Evolutionary conservation across 2,113 vertebrate species (phyloP).

Genomic region (Rallus limicola): DNA sequence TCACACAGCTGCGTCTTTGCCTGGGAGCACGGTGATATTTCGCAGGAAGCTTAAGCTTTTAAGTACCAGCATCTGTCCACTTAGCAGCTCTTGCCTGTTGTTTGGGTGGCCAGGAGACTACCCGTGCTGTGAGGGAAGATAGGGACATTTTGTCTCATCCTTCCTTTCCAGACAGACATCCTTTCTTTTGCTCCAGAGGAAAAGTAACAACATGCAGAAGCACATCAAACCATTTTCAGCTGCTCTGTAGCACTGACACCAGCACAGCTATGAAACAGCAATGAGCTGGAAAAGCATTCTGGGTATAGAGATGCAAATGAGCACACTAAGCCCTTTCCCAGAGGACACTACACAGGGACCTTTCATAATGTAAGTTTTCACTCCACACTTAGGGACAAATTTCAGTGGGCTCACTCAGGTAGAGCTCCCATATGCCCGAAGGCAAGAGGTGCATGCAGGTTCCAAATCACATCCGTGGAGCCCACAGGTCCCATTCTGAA

Average conservation of each 20-base stretch:
- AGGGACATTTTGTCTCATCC: constrained; percentile 11
- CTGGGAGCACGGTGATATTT: background rate
- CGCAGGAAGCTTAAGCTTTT: constrained; percentile 34
- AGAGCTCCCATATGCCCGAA: background rate
- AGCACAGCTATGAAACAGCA: constrained; percentile 56
- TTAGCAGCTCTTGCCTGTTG: background rate
- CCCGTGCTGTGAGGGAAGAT: background rate
- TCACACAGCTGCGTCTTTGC: constrained; percentile 57
- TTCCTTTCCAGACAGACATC: background rate
- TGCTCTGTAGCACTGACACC: constrained; percentile 58
- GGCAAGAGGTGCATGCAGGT: fast-evolving
- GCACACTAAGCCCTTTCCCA: constrained; percentile 61
- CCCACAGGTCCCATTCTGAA: background rate
- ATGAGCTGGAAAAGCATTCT: constrained; percentile 69
- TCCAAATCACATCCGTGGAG: background rate
- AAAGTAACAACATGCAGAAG: constrained; percentile 42
- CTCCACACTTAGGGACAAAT: background rate
- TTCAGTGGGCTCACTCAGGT: constrained; percentile 2
- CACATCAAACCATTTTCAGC: constrained; percentile 61
- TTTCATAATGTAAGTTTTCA: constrained; percentile 39
- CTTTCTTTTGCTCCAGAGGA: constrained; percentile 49
- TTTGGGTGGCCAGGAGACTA: constrained; percentile 54
- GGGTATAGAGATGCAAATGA: constrained; percentile 72
- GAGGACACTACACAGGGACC: constrained; percentile 41
- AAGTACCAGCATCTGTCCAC: constrained; percentile 40